A percentile compares a stretch with the other conserved stretches of the same genome.
Evolutionary conservation across 1,140 invertebrate genomes (phyloP).

Genomic region (Microplitis mediator): DNA sequence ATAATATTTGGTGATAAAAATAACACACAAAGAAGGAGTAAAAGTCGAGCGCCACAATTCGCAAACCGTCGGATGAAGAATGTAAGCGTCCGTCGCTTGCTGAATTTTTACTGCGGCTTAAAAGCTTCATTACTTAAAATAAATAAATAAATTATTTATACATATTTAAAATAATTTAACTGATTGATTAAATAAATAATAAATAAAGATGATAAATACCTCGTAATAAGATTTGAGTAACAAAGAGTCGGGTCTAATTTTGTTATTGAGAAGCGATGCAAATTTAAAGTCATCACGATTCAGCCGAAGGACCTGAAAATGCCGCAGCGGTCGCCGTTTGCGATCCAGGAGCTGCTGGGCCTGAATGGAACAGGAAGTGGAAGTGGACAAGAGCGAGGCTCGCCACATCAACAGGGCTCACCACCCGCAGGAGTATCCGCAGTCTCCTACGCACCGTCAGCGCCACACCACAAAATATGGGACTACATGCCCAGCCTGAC

Average conservation of each 20-base stretch:
- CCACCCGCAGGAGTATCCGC: conserved; percentile 62
- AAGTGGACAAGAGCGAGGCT: conserved; percentile 55
- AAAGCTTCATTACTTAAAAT: too few species aligned
- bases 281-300: conserved; percentile 30
- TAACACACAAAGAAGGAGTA: too few species aligned
- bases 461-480: conserved; percentile 60
- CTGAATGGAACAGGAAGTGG: conserved; percentile 65
- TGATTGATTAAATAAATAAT: too few species aligned
- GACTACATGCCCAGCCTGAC: conserved; percentile 60
- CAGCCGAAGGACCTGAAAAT: conserved; percentile 55
- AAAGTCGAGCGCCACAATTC: too few species aligned
- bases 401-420: conserved; percentile 53
- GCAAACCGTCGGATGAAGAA: background rate
- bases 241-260: too few species aligned
- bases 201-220: too few species aligned
- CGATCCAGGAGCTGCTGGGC: conserved; percentile 88
- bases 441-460: conserved; percentile 60
- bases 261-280: conserved; percentile 8
- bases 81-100: conserved; percentile 14
- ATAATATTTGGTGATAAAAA: too few species aligned
- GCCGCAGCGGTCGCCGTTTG: conserved; percentile 88
- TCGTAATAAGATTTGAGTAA: too few species aligned
- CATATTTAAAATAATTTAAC: too few species aligned
- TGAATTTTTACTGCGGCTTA: background rate
- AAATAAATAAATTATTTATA: too few species aligned